Conservation (phyloP, 1,140 invertebrate species). For the Euwallacea similis region DNA sequence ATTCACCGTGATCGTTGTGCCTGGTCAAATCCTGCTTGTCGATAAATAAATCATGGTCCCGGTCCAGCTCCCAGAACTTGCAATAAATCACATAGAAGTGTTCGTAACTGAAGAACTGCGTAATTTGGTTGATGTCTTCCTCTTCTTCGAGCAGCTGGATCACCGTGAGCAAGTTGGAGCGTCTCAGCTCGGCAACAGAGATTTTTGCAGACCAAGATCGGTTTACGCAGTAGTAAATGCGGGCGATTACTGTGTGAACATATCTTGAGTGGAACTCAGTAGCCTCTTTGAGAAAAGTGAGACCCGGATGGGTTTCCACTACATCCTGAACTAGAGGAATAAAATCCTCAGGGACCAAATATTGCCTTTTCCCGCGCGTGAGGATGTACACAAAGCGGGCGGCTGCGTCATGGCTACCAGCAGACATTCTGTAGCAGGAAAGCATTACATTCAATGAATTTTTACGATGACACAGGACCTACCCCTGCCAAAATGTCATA, state of each 20-base stretch:
- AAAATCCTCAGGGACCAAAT: conserved; percentile 82
- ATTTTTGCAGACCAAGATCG: conserved; percentile 96
- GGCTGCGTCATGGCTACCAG: conserved; percentile 83
- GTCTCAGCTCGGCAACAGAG: conserved; percentile 83
- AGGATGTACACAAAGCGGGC: conserved; percentile 88
- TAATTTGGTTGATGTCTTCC: conserved; percentile 97
- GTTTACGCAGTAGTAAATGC: conserved; percentile 98
- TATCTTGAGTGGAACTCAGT: conserved; percentile 99
- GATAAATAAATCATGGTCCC: conserved; percentile 97
- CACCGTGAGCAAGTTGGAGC: conserved; percentile 83
- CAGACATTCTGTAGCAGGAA: conserved; percentile 63
- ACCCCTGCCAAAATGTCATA: conserved; percentile 90
- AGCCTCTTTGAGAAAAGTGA: conserved; percentile 95
- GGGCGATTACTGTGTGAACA: conserved; percentile 91
- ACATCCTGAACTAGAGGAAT: conserved; percentile 95
- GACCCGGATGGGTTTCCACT: conserved; percentile 97
- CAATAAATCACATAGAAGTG: conserved; percentile 99
- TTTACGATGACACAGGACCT: conserved; percentile 19
- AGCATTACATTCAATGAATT: no score
- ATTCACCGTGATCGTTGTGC: conserved; percentile 92
- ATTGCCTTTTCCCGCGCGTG: conserved; percentile 66
- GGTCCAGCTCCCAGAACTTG: conserved; percentile 99
- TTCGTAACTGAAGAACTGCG: conserved; percentile 98
- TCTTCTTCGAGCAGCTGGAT: conserved; percentile 82
- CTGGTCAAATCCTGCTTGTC: conserved; percentile 90